A percentile compares a stretch with the other conserved stretches of the same genome.
Evolutionary conservation across 2,888 invertebrate genomes (phyloP).

Genomic region (Zeuzera pyrina): DNA sequence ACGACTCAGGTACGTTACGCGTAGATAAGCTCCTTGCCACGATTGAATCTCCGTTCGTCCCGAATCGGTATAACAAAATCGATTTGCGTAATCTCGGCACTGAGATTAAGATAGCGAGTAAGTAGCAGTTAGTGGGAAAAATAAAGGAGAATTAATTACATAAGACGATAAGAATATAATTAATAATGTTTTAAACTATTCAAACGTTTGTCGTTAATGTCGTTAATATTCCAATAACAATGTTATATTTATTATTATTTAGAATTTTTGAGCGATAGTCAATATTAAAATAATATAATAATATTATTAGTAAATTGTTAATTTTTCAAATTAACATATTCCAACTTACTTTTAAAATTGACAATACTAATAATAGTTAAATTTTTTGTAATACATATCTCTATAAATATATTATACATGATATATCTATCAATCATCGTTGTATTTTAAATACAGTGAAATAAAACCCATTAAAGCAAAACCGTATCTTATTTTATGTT

Average conservation of each 20-base stretch:
- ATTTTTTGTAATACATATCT: neutral
- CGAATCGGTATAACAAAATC: slow-evolving; percentile 38
- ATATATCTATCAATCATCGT: slow-evolving; percentile 26
- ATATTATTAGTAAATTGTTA: neutral
- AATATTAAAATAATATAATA: neutral
- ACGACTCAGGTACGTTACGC: slow-evolving; percentile 33
- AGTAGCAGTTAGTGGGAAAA: slow-evolving; percentile 35
- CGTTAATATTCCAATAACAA: neutral
- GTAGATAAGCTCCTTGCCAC: slow-evolving; percentile 33
- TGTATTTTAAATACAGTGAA: slow-evolving; percentile 34
- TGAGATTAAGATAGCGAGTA: slow-evolving; percentile 27
- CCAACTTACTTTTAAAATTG: neutral
- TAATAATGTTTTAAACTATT: too few relatives aligned
- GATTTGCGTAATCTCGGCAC: slow-evolving; percentile 44
- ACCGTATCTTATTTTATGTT: slow-evolving; percentile 1
- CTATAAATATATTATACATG: neutral
- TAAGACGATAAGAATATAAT: slow-evolving; percentile 21
- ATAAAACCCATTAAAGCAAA: slow-evolving; percentile 16
- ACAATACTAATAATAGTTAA: neutral
- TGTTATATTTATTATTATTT: neutral
- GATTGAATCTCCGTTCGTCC: slow-evolving; percentile 39
- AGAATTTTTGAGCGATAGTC: neutral
- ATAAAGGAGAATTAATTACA: slow-evolving; percentile 34
- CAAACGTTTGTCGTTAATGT: neutral
- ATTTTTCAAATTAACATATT: too few relatives aligned